Base-by-base conservation (phyloP, 2,888 invertebrate genomes). In the Drosophila mercatorum region DNA sequence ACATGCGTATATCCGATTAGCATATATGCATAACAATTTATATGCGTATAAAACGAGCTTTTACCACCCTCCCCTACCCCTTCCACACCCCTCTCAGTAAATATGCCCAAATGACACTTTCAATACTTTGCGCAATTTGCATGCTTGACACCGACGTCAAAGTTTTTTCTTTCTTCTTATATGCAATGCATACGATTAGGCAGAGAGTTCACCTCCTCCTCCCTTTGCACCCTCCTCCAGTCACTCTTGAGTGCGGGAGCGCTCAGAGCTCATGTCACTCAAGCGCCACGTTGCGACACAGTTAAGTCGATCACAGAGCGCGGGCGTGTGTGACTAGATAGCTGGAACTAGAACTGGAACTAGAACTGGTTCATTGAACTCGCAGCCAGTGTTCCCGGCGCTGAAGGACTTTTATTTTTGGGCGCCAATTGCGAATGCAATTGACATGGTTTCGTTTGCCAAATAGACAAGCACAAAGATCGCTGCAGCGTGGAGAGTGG, bases 391-490 rank as follows among this genome's bases (percentile, higher is more conserved):
- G 60, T 59, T 64, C 70, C 72, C 60, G 53, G 58, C 43, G 64
- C 55, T 55, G 73, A 76, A 78, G 72, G 68, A 76, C 63, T 28
- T 14, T 31, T 55, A 41, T 59, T 68, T 57, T 38, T 62, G 75
- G 74, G 72, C 69, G 79, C 72, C 58, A 86, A 81, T 82, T 81
- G 75, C 56, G 76, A 84, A 78, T 80, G 80, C 79, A 87, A 85
- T 83, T 90, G 91, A 90, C 91, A 90, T 90, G 88, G 83, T 89
- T 90, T 90, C 78, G 34, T 85, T 85, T 83, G 6, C 46, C 46
- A 14, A 64, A 67, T 41, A 63, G 41, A 58, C 60, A 65, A 38
- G 49, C 47, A 44, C 28, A 53, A 26, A 12, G 38, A 47, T 22
- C 26, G n/a, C 17, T 36, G 22, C 2, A 10, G 12, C 5, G 22